These are phyloP conservation scores for Leptodactylus fallax DNA, from an alignment of 2,797 vertebrate genomes.

Conservation along the genomic window DNA sequence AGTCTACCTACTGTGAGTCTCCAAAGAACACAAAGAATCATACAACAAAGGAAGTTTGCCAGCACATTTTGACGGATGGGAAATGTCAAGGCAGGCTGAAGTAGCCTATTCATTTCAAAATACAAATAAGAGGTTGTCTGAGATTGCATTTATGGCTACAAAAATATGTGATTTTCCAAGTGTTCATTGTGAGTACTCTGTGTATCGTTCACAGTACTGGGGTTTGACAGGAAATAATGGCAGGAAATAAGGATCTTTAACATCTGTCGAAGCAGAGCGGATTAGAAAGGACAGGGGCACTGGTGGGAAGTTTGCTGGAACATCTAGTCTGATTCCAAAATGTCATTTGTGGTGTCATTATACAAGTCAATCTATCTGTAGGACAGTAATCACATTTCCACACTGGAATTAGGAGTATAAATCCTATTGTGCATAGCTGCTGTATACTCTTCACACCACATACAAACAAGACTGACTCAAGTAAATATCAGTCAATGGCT, in stretches of 20 bases:
- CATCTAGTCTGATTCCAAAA: slow-evolving; percentile 45
- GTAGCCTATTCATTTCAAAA: slow-evolving; percentile 63
- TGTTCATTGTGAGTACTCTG: slow-evolving; percentile 56
- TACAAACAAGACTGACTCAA: slow-evolving; percentile 26
- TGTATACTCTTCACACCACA: slow-evolving; percentile 1
- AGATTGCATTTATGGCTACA: slow-evolving; percentile 60
- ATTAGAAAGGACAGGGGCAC: slow-evolving; percentile 51
- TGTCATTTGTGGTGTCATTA: slow-evolving; percentile 53
- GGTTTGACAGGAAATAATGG: slow-evolving; percentile 56
- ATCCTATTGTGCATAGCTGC: slow-evolving; percentile 30
- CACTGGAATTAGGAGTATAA: slow-evolving; percentile 29
- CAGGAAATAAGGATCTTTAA: slow-evolving; percentile 58
- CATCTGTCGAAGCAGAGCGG: slow-evolving; percentile 44
- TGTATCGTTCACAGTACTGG: slow-evolving; percentile 36
- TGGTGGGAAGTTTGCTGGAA: slow-evolving; percentile 39
- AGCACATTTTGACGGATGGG: slow-evolving; percentile 53
- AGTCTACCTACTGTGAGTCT: slow-evolving; percentile 61
- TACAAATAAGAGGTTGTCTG: slow-evolving; percentile 64
- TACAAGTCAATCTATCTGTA: slow-evolving; percentile 36
- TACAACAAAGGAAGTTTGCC: slow-evolving; percentile 57
- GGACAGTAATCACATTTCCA: slow-evolving; percentile 37
- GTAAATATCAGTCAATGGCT: slow-evolving; percentile 37
- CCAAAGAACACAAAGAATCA: slow-evolving; percentile 59
- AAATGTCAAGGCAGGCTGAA: slow-evolving; percentile 61
- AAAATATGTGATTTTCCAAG: slow-evolving; percentile 64